Percentiles rank a stretch among this genome's conserved stretches.
phyloP scores from a whole-genome alignment of 1,140 invertebrate species.

The Octopus sinensis region DNA sequence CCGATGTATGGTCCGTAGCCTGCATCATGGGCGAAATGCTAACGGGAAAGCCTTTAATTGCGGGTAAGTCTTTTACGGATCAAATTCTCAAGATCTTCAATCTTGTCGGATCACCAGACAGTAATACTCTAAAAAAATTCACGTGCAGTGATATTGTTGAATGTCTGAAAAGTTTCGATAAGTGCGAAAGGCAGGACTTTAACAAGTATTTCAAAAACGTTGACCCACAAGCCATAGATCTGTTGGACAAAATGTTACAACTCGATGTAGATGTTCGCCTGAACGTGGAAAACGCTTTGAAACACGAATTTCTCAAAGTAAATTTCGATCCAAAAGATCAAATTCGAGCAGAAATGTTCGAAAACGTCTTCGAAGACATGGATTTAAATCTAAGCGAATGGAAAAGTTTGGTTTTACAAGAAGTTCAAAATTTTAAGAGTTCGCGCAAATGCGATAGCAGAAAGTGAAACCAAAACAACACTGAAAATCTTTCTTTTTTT shows the following conservation, averaged over 20 bases:
- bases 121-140: constrained; percentile 81
- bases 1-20: not conserved
- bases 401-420: constrained; percentile 68
- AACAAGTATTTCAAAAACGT: not conserved
- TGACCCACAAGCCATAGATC: constrained; percentile 73
- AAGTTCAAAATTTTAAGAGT: not conserved
- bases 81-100: constrained; percentile 85
- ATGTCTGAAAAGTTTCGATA: not conserved
- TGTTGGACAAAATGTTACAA: constrained; percentile 92
- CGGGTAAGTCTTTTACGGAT: constrained; percentile 69
- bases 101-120: constrained; percentile 80
- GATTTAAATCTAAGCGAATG: constrained; percentile 87
- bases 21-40: constrained; percentile 6
- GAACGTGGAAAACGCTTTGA: constrained; percentile 85
- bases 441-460: too few relatives aligned
- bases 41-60: not conserved
- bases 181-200: not conserved
- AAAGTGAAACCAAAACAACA: too few relatives aligned
- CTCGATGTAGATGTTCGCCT: constrained; percentile 90
- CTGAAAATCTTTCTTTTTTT: too few relatives aligned
- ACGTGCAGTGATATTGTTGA: constrained; percentile 71
- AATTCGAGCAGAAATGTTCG: constrained; percentile 80
- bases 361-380: constrained; percentile 94
- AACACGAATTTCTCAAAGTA: constrained; percentile 81
- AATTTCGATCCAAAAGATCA: constrained; percentile 93